phyloP scores from a whole-genome alignment of 2,113 vertebrate genomes.

The Pedionomus torquatus region DNA sequence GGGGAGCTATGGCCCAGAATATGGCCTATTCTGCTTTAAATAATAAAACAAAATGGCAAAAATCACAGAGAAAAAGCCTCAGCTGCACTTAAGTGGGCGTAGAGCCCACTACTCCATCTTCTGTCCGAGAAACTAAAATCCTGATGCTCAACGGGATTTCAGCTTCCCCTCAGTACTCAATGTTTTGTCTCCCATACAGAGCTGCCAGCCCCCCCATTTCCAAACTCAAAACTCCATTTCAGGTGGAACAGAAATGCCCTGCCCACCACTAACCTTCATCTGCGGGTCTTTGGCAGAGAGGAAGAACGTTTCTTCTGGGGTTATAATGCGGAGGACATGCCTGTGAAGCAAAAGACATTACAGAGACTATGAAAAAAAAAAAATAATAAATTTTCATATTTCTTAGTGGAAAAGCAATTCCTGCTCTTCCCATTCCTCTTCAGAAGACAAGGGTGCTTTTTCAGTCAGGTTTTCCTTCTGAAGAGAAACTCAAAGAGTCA shows the following conservation, averaged over 20 bases:
- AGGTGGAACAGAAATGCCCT: not conserved
- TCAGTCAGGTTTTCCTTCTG: not conserved
- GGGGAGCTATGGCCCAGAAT: not conserved
- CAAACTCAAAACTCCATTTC: accelerated
- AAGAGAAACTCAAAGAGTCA: not conserved
- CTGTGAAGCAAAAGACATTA: constrained; percentile 13
- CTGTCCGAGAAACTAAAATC: not conserved
- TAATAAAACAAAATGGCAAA: not conserved
- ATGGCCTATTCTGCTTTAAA: not conserved
- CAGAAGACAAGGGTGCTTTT: not conserved
- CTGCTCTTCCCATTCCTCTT: not conserved
- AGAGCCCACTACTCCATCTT: not conserved
- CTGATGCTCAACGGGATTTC: not conserved
- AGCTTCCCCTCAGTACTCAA: not conserved
- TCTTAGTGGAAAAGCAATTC: not conserved
- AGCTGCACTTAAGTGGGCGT: not conserved
- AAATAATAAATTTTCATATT: not conserved
- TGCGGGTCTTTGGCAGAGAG: constrained; percentile 37
- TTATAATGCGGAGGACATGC: constrained; percentile 17
- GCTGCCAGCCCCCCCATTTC: not conserved
- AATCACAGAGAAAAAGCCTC: not conserved
- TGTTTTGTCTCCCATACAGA: not conserved
- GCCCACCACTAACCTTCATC: constrained; percentile 41
- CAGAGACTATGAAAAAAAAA: not conserved
- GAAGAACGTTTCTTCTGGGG: constrained; percentile 69